Evolutionary conservation across 2,888 invertebrate genomes (phyloP).

Genomic region (Pardosa pseudoannulata): DNA sequence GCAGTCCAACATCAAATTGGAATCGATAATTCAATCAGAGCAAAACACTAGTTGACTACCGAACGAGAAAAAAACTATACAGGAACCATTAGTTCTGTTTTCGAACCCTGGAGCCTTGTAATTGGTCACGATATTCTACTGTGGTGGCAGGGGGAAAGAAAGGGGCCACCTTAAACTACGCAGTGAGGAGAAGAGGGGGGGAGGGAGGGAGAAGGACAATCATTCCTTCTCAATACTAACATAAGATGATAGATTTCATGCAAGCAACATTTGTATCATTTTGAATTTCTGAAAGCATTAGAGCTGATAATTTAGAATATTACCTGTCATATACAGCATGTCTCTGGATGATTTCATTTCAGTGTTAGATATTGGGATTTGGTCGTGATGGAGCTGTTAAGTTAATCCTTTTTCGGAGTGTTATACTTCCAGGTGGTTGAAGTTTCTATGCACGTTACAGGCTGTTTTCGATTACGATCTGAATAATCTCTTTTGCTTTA

Average conservation of each 20-base stretch:
- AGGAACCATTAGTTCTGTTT: conserved; percentile 43
- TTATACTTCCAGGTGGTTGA: too few relatives aligned
- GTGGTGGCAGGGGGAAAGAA: conserved; percentile 1
- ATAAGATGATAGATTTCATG: conserved; percentile 1
- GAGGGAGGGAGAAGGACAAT: neutral
- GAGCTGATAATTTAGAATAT: neutral
- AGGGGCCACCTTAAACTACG: neutral
- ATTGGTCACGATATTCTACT: conserved; percentile 63
- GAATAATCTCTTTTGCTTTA: too few relatives aligned
- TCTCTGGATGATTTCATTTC: too few relatives aligned
- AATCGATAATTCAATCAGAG: conserved; percentile 68
- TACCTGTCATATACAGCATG: neutral
- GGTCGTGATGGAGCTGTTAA: too few relatives aligned
- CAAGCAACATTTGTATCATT: conserved; percentile 1
- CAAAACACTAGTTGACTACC: neutral
- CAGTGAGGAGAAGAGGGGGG: neutral
- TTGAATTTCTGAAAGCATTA: neutral
- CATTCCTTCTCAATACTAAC: neutral
- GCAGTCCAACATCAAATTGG: conserved; percentile 40
- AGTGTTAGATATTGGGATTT: too few relatives aligned
- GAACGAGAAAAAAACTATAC: neutral
- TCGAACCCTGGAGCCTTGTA: conserved; percentile 41
- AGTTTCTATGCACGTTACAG: too few relatives aligned
- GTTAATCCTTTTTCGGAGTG: too few relatives aligned
- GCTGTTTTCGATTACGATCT: too few relatives aligned